Percentiles rank a stretch among this genome's conserved stretches.
Evolutionary conservation across 2,797 vertebrate species (phyloP).

Genomic region (Triplophysa yarkandensis): DNA sequence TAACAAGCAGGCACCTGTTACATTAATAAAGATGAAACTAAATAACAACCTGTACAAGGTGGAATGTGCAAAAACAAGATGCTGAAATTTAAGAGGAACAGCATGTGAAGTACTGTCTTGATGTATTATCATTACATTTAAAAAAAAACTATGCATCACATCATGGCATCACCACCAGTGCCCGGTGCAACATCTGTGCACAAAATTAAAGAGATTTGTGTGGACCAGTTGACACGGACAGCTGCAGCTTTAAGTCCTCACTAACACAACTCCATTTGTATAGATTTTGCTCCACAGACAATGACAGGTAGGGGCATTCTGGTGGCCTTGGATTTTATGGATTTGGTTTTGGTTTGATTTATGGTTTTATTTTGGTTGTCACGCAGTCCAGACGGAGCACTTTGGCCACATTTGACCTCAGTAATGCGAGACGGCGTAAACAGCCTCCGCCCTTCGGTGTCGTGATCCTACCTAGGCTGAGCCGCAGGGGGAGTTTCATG

Average conservation of each 20-base stretch:
- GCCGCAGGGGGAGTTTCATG: constrained; percentile 32
- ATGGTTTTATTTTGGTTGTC: constrained; percentile 34
- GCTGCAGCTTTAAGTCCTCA: constrained; percentile 54
- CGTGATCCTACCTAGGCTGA: constrained; percentile 2
- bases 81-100: constrained; percentile 50
- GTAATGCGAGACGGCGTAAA: constrained; percentile 22
- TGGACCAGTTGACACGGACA: constrained; percentile 61
- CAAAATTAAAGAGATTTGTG: constrained; percentile 43
- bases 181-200: constrained; percentile 54
- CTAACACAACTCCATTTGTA: constrained; percentile 37
- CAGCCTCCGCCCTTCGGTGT: constrained; percentile 9
- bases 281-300: constrained; percentile 16
- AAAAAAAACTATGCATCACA: constrained; percentile 47
- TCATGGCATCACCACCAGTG: constrained; percentile 55
- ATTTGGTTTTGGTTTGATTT: constrained; percentile 38
- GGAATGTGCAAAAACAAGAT: constrained; percentile 55
- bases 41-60: constrained; percentile 57
- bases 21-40: constrained; percentile 73
- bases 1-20: constrained; percentile 78
- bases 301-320: constrained; percentile 43
- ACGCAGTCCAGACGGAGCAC: not conserved
- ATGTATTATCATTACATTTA: constrained; percentile 62
- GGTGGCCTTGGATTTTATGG: constrained; percentile 34
- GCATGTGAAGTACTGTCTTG: constrained; percentile 52
- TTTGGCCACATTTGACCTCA: constrained; percentile 19